Evolutionary conservation across 2,888 invertebrate genomes (phyloP), one percentile per base, ranked within the genome.

Genomic region (Lasioglossum oenotherae): DNA sequence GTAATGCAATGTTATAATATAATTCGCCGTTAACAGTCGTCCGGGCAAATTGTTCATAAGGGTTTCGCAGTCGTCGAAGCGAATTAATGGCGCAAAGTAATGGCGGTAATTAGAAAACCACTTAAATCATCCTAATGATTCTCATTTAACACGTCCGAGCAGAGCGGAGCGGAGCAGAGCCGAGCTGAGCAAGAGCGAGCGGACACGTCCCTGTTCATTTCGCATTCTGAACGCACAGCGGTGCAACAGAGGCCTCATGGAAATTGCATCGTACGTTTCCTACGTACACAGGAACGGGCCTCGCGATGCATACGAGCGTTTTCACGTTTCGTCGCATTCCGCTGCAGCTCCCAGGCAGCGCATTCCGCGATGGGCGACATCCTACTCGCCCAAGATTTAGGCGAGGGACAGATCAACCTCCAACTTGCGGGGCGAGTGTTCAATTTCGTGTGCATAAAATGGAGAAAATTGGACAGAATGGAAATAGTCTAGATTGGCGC

Each of bases 61-160:
- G 77, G 74, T 27, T 67, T 77, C 60, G 78, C 60, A 38, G 67
- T 84, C 60, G 84, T 75, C 82, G 82, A 82, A 60, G 74, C 44
- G 67, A 82, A 74, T 74, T 74, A 71, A 71, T 41, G 60, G 57
- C 57, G 60, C 60, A 41, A 82, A 80, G 79, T 83, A 85, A 85
- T 85, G 83, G 41, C 69, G 31, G 76, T 74, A 84, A 84, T 84
- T 85, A 83, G 80, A 74, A 85, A 83, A 77, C 79, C 76, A 74
- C 76, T 84, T 86, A 86, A 75, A 38, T 60, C 77, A n/a, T 23
- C 46, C 77, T 84, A 86, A 86, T 84, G 85, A 86, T 75, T 84
- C 84, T 57, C 84, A 75, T 80, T 84, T 77, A 78, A 84, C 84
- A 74, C 84, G 74, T n/a, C 60, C n/a, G 57, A 60, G 57, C 53